Percentiles rank a stretch among this genome's conserved stretches.
These are phyloP conservation scores for Donacobius atricapilla DNA, from an alignment of 2,113 vertebrate species.

Conservation along the genomic window DNA sequence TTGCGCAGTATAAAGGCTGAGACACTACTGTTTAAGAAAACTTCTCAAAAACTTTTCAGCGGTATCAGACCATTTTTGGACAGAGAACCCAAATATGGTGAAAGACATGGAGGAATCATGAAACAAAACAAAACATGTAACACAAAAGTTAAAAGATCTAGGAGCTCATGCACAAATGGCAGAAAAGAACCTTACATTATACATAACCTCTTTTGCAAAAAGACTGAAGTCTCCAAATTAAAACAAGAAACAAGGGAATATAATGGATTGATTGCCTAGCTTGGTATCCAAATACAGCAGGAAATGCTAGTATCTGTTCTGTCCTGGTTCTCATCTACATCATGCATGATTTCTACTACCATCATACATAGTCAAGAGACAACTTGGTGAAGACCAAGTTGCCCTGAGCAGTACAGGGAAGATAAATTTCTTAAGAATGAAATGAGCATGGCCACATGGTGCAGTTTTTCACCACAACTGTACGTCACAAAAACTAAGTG, in stretches of 20 bases:
- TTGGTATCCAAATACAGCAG: neutral
- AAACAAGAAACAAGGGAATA: neutral
- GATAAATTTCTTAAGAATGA: neutral
- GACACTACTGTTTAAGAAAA: neutral
- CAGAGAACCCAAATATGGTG: neutral
- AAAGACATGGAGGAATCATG: neutral
- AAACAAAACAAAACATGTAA: neutral
- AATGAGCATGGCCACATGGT: neutral
- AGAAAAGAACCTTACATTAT: neutral
- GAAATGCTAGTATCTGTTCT: neutral
- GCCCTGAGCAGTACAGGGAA: neutral
- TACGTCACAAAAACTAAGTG: neutral
- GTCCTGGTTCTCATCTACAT: neutral
- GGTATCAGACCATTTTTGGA: neutral
- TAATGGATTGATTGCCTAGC: neutral
- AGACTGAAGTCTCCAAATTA: neutral
- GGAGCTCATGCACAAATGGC: neutral
- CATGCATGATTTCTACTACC: neutral
- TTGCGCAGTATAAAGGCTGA: neutral
- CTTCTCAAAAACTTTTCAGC: neutral
- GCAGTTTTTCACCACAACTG: rapidly evolving
- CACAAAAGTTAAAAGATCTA: neutral
- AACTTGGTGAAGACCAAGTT: neutral
- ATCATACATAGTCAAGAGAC: neutral
- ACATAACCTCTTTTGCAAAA: neutral